Percentiles rank a stretch among this genome's conserved stretches.
phyloP scores from a whole-genome alignment of 1,140 invertebrate species.

The Contarinia nasturtii region DNA sequence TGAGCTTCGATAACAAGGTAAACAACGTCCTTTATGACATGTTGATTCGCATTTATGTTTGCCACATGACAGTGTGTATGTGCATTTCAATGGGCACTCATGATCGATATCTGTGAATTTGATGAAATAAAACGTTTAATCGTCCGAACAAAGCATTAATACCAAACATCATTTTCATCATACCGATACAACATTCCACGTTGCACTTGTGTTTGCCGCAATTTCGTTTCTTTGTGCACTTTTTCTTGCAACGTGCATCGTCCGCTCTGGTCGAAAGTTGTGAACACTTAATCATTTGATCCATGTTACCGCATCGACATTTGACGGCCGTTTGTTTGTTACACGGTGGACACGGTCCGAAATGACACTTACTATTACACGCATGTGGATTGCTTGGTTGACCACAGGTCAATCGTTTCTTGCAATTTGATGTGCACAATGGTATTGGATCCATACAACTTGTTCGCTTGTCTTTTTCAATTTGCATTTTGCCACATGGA shows the following conservation, averaged over 20 bases:
- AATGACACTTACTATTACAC: constrained; percentile 52
- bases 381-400: constrained; percentile 44
- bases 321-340: constrained; percentile 51
- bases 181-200: constrained; percentile 55
- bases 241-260: constrained; percentile 64
- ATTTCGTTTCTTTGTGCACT: constrained; percentile 62
- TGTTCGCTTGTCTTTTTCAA: constrained; percentile 25
- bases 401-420: constrained; percentile 63
- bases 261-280: constrained; percentile 46
- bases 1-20: constrained; percentile 60
- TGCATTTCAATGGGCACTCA: constrained; percentile 65
- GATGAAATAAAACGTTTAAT: no score
- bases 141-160: no score
- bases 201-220: constrained; percentile 85
- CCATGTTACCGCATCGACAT: constrained; percentile 82
- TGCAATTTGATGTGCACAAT: constrained; percentile 63
- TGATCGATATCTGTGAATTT: constrained; percentile 45
- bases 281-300: constrained; percentile 60
- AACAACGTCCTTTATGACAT: constrained; percentile 79
- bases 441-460: constrained; percentile 75
- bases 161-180: no score
- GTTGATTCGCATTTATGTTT: constrained; percentile 70
- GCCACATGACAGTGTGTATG: constrained; percentile 61
- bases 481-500: constrained; percentile 59
- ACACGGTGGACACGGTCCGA: constrained; percentile 65